Evolutionary conservation across 2,113 vertebrate genomes (phyloP), one percentile per base, ranked within the genome.

Genomic region (Callithrix jacchus): DNA sequence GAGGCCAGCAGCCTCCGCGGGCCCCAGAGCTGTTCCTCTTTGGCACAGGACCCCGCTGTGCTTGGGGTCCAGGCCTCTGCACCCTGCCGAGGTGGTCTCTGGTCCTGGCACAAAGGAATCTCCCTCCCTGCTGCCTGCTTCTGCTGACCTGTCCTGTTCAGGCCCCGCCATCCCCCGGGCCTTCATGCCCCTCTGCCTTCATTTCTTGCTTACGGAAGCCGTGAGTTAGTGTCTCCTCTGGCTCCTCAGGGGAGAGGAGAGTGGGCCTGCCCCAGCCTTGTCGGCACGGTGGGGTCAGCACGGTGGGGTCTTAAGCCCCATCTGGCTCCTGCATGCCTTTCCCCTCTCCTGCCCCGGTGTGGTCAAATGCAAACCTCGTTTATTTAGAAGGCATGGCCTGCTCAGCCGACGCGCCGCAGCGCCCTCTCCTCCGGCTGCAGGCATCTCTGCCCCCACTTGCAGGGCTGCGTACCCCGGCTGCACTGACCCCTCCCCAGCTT

Each of bases 401-500:
- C 71, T 27, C 9, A 4, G 0, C n/a, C 40, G 6, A 0, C 16
- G 8, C 35, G 3, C 88, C 81, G 1, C 74, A 6, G 25, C 27
- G 0, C n/a, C 13, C 16, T 27, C 1, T 30, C 27, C 88, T 5
- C 4, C 1, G 0, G 5, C 21, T 2, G 1, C 32, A 16, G 32
- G n/a, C 21, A 1, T 10, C 25, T 17, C 35, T 0, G 5, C 49
- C 35, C 13, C 0, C 21, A 20, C 3, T 5, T 3, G 8, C 76
- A 10, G 20, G 5, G 47, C 25, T 6, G 3, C 5, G 0, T 4
- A 1, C 21, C 0, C 21, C 1, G 52, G 45, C 11, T 1, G 5
- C 27, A 14, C 40, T 7, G 45, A 14, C 45, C 49, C 25, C 0
- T 2, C 13, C 1, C 0, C 3, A 4, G 14, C 8, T 25, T 81